phyloP scores from a whole-genome alignment of 1,140 invertebrate genomes.

The Mya arenaria region DNA sequence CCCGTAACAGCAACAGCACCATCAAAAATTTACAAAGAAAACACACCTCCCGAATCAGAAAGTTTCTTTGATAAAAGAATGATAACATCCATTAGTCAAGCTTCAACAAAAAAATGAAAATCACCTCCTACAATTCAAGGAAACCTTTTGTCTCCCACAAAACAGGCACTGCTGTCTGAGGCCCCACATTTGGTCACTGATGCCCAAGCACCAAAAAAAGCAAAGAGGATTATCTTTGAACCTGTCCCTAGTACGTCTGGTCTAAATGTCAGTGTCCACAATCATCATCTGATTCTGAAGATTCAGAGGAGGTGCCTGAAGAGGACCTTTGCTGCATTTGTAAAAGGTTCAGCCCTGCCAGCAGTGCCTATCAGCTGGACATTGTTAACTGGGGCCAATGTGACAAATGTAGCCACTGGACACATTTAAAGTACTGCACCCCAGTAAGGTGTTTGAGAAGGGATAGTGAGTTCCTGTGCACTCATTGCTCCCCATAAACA shows the following conservation, averaged over 20 bases:
- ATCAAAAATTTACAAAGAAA: not conserved
- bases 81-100: not conserved
- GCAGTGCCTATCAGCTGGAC: no score
- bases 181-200: not conserved
- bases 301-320: not conserved
- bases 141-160: conserved; percentile 10
- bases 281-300: not conserved
- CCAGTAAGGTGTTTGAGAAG: no score
- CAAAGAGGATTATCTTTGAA: not conserved
- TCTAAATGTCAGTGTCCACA: not conserved
- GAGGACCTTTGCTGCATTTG: no score
- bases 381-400: no score
- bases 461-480: no score
- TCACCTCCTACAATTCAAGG: not conserved
- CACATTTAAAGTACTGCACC: no score
- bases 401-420: no score
- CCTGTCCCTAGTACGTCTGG: not conserved
- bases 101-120: not conserved
- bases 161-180: not conserved
- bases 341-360: no score
- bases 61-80: conserved; percentile 23
- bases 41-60: not conserved
- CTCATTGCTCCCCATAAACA: no score
- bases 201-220: not conserved
- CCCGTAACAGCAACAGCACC: not conserved